Evolutionary conservation across 2,888 invertebrate species (phyloP), one percentile per base, ranked within the genome.

Genomic region (Drosophila paracracens): DNA sequence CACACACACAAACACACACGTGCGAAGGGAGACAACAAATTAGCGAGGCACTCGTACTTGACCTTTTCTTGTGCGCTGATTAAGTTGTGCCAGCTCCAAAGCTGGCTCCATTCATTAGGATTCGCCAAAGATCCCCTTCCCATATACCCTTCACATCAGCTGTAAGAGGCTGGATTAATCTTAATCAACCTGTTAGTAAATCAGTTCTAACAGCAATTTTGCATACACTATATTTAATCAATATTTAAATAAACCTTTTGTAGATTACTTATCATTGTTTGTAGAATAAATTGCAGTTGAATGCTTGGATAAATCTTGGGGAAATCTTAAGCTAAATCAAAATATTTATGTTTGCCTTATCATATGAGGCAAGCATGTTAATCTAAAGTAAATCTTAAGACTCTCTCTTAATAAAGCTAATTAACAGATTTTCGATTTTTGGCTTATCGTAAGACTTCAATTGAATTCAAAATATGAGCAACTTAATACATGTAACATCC

Each of bases 1-100:
- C 59, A 51, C 73, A 66, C 59, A 40, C 52, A 54, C 2, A 46
- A 8, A 16, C 31, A 53, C 48, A 63, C 46, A 53, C 33, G 56
- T 53, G n/a, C 31, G n/a, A 16, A 33, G 61, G 36, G 57, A 82
- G 72, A 87, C 84, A 88, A 83, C 82, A 85, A 85, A 88, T 85
- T 85, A 85, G 88, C 88, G 85, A 59, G 71, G 57, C 76, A 70
- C 72, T 81, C 81, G 85, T 85, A 85, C 83, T 88, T 85, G 85
- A 85, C 88, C 85, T 88, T 85, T 88, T 81, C 81, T 69, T 74
- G 36, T 70, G 65, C 53, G 62, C 82, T 85, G 85, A 85, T 85
- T 85, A 85, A 88, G 85, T 74, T 85, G 88, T 84, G 62, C 36
- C 48, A 29, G 27, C 70, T 62, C 50, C 53, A 29, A 65, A 60